These are phyloP conservation scores for Zoanthus solanderi DNA, from an alignment of 92 coral and sea anemone species.

Conservation along the genomic window DNA sequence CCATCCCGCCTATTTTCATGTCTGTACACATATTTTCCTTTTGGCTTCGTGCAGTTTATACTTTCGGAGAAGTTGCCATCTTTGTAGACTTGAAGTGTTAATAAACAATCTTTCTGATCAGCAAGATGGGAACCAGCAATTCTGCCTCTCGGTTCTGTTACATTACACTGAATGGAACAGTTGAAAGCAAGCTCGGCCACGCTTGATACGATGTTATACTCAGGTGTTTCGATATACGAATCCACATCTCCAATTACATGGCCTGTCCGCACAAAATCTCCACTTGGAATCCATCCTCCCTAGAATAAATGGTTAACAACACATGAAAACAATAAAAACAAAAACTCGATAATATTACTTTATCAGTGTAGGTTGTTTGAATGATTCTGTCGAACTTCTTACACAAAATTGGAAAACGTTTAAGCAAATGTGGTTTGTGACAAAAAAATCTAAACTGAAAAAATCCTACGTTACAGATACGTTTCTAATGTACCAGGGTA, in stretches of 20 bases:
- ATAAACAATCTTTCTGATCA: constrained; percentile 69
- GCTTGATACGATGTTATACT: constrained; percentile 58
- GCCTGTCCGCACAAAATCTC: constrained; percentile 70
- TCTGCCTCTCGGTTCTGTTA: constrained; percentile 46
- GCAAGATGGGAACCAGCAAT: constrained; percentile 71
- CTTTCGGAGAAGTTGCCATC: constrained; percentile 54
- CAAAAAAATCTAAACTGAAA: not conserved
- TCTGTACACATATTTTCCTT: constrained; percentile 52
- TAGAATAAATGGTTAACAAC: not conserved
- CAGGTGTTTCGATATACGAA: constrained; percentile 64
- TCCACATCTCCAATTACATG: constrained; percentile 78
- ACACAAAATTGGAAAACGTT: too few relatives aligned
- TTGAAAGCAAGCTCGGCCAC: constrained; percentile 70
- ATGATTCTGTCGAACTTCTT: too few relatives aligned
- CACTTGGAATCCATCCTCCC: constrained; percentile 85
- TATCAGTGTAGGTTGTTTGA: not conserved
- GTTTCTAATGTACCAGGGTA: not conserved
- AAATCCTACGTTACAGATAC: not conserved
- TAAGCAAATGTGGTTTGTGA: not conserved
- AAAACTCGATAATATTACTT: not conserved
- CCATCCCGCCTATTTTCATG: constrained; percentile 78
- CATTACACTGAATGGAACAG: constrained; percentile 78
- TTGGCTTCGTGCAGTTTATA: constrained; percentile 80
- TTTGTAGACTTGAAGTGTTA: constrained; percentile 65
- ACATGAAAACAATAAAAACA: not conserved